Evolutionary conservation across 2,888 invertebrate genomes (phyloP).

Genomic region (Acanthosoma haemorrhoidale): DNA sequence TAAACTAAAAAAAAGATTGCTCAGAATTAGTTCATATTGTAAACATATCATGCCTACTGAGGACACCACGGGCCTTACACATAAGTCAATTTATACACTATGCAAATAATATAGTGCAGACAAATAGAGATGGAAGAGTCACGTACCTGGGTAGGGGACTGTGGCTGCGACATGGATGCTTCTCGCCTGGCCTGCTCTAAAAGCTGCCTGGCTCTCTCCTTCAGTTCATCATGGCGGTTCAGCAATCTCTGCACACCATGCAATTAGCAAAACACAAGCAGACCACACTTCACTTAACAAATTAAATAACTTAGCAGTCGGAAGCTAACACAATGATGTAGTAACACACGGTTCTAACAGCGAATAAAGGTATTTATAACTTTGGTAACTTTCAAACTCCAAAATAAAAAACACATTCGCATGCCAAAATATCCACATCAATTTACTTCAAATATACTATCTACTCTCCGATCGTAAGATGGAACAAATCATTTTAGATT

Average conservation of each 20-base stretch:
- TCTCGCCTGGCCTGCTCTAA: constrained; percentile 73
- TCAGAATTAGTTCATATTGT: background rate
- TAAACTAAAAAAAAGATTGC: too few species aligned
- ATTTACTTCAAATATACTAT: too few species aligned
- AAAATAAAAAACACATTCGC: background rate
- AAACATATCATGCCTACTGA: background rate
- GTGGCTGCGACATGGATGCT: constrained; percentile 47
- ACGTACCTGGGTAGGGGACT: constrained; percentile 37
- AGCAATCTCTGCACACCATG: constrained; percentile 57
- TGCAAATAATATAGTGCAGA: too few species aligned
- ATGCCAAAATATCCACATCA: too few species aligned
- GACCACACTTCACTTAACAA: constrained; percentile 15
- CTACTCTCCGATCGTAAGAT: too few species aligned
- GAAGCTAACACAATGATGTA: background rate
- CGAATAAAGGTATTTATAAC: background rate
- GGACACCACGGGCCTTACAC: too few species aligned
- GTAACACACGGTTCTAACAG: background rate
- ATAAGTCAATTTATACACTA: too few species aligned
- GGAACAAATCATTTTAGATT: too few species aligned
- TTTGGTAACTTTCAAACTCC: background rate
- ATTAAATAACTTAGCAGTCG: background rate
- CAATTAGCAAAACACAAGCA: constrained; percentile 12
- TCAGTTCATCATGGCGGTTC: constrained; percentile 76
- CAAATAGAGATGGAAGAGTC: too few species aligned
- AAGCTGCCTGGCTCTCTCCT: constrained; percentile 75